A percentile compares a stretch with the other conserved stretches of the same genome.
These are phyloP conservation scores for Centruroides sculpturatus DNA, from an alignment of 1,140 invertebrate species.

Conservation along the genomic window DNA sequence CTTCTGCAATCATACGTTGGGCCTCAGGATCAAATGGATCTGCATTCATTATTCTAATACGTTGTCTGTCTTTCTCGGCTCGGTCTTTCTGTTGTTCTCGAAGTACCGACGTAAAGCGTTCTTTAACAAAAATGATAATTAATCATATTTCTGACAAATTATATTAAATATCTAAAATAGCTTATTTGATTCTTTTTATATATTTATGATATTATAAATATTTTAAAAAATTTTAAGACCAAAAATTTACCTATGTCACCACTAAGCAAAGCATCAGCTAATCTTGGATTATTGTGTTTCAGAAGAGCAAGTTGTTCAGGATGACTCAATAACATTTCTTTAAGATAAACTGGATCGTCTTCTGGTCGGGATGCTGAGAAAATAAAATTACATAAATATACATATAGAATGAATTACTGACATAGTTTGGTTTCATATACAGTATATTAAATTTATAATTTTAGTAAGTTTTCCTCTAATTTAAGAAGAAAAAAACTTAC, in stretches of 20 bases:
- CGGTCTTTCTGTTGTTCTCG: slow-evolving; percentile 56
- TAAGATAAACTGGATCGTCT: slow-evolving; percentile 75
- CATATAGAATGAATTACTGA: too few species aligned
- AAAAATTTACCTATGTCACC: slow-evolving; percentile 49
- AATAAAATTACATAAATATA: too few species aligned
- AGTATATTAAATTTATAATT: too few species aligned
- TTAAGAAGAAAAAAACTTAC: slow-evolving; percentile 17
- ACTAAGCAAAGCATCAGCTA: slow-evolving; percentile 77
- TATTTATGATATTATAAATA: too few species aligned
- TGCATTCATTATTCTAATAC: slow-evolving; percentile 72
- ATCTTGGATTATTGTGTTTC: slow-evolving; percentile 81
- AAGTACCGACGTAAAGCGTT: slow-evolving; percentile 65
- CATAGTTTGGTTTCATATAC: too few species aligned
- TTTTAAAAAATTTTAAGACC: too few species aligned
- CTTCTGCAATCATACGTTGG: slow-evolving; percentile 84
- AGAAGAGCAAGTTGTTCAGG: slow-evolving; percentile 79
- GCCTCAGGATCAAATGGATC: slow-evolving; percentile 92
- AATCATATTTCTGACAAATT: too few species aligned
- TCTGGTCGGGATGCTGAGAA: not conserved
- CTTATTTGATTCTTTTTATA: too few species aligned
- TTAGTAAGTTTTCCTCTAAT: too few species aligned
- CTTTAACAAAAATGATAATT: slow-evolving; percentile 33
- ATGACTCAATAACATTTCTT: slow-evolving; percentile 79
- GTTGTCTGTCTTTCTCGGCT: slow-evolving; percentile 61
- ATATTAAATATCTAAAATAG: not conserved